These are phyloP conservation scores for Heteronetta atricapilla DNA, from an alignment of 2,113 vertebrate species.

Conservation along the genomic window DNA sequence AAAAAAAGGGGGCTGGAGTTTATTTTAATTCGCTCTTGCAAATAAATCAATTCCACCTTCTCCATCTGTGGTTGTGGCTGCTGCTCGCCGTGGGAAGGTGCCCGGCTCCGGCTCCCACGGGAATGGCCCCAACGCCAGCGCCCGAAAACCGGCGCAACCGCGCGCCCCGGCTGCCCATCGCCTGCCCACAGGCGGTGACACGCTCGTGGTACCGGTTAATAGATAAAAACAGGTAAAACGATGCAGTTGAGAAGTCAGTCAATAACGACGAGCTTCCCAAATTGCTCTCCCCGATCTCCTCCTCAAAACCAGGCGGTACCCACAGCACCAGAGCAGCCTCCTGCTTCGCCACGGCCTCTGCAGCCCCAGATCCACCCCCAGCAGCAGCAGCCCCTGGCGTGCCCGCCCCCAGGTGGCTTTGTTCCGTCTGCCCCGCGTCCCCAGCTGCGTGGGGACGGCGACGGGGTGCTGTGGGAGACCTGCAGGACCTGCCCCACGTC, in stretches of 20 bases:
- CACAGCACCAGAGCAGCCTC: fast-evolving
- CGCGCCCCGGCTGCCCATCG: not conserved
- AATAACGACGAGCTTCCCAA: not conserved
- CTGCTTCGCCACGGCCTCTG: not conserved
- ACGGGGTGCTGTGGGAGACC: not conserved
- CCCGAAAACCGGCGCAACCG: fast-evolving
- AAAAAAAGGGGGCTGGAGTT: not conserved
- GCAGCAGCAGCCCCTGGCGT: fast-evolving
- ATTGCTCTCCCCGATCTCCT: not conserved
- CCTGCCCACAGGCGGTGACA: not conserved
- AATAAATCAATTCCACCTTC: not conserved
- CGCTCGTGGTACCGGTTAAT: fast-evolving
- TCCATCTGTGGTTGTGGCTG: not conserved
- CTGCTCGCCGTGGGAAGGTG: not conserved
- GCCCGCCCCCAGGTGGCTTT: not conserved
- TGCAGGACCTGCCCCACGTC: fast-evolving
- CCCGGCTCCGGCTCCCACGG: no score
- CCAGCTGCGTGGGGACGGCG: not conserved
- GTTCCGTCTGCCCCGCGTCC: not conserved
- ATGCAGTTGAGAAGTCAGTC: not conserved
- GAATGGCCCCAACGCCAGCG: not conserved
- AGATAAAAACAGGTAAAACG: not conserved
- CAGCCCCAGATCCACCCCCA: not conserved
- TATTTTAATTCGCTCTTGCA: not conserved
- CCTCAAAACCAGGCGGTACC: not conserved